Evolutionary conservation across 2,888 invertebrate genomes (phyloP).

Genomic region (Cephus runcator): DNA sequence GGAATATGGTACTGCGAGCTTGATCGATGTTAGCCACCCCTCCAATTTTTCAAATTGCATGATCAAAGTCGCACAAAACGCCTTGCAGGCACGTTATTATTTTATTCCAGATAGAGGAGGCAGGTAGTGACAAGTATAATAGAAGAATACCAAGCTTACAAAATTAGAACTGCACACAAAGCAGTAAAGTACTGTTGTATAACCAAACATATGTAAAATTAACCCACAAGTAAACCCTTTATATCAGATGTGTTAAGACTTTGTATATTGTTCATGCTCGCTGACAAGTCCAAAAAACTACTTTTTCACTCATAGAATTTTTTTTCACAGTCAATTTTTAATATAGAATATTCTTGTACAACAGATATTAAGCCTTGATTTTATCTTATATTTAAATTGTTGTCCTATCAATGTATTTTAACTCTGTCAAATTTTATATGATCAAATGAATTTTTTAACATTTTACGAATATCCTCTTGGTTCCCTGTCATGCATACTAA

Average conservation of each 20-base stretch:
- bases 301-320: neutral
- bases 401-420: neutral
- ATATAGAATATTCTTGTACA: neutral
- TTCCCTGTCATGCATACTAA: constrained; percentile 22
- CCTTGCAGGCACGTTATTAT: constrained; percentile 16
- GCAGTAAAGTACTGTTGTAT: constrained; percentile 38
- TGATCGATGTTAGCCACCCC: constrained; percentile 56
- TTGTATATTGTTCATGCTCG: neutral
- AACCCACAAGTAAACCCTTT: constrained; percentile 26
- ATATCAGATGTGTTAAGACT: neutral
- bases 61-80: constrained; percentile 16
- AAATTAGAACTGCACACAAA: constrained; percentile 39
- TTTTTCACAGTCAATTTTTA: neutral
- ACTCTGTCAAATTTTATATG: neutral
- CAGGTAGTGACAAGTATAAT: constrained; percentile 32
- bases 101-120: neutral
- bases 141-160: constrained; percentile 35
- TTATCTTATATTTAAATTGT: neutral
- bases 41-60: constrained; percentile 40
- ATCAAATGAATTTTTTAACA: neutral
- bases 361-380: neutral
- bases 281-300: neutral
- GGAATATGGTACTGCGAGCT: constrained; percentile 54
- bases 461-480: neutral
- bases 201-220: constrained; percentile 37